Percentiles rank a stretch among this genome's conserved stretches.
These are phyloP conservation scores for Halictus rubicundus DNA, from an alignment of 1,140 invertebrate species.

Conservation along the genomic window DNA sequence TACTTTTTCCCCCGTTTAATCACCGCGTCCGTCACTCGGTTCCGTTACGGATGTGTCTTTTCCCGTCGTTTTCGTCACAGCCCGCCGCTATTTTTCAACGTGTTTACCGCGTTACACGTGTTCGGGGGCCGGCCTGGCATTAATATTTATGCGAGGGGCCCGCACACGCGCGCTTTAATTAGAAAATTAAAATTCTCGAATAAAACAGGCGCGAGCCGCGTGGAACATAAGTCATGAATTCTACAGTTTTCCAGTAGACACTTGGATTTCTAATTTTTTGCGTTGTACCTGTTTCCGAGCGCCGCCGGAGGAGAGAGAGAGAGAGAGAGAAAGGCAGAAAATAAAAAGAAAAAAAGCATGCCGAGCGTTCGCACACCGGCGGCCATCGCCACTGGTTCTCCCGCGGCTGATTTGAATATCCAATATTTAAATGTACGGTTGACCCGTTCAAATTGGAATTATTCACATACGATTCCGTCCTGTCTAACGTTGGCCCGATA, in stretches of 20 bases:
- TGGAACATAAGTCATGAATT: neutral
- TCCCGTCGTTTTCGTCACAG: neutral
- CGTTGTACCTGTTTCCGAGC: neutral
- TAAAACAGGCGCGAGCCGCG: neutral
- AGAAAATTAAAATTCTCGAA: neutral
- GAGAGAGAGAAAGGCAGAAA: too few species aligned
- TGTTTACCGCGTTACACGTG: neutral
- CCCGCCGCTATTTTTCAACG: neutral
- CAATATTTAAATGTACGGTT: conserved; percentile 37
- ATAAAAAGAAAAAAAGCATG: neutral
- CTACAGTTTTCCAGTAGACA: neutral
- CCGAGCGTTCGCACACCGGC: too few species aligned
- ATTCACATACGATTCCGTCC: conserved; percentile 23
- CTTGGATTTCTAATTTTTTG: conserved; percentile 12
- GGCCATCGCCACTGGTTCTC: neutral
- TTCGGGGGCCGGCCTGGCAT: neutral
- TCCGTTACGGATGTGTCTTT: neutral
- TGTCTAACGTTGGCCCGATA: conserved; percentile 21
- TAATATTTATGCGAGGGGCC: neutral
- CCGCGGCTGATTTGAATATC: conserved; percentile 33
- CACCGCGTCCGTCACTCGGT: too few species aligned
- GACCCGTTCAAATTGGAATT: conserved; percentile 36
- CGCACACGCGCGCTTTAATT: neutral
- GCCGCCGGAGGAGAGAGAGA: too few species aligned
- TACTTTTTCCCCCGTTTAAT: neutral